Conservation (phyloP, 2,113 vertebrate species). For the Cromileptes altivelis region DNA sequence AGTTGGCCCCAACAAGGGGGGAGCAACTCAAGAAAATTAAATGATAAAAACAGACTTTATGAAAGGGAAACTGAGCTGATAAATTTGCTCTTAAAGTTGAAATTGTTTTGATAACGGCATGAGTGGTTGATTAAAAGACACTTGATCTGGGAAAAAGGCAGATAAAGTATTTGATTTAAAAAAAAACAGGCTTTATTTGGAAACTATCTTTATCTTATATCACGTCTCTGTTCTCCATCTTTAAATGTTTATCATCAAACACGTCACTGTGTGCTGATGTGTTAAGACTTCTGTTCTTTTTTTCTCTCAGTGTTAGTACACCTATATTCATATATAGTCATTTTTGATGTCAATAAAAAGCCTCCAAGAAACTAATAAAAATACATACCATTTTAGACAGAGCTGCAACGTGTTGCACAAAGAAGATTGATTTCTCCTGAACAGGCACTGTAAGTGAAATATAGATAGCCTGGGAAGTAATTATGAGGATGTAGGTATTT, state of each 20-base stretch:
- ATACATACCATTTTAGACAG: too few species aligned
- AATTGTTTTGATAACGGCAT: conserved; percentile 9
- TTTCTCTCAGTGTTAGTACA: too few species aligned
- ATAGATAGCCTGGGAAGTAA: too few species aligned
- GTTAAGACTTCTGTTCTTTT: not conserved
- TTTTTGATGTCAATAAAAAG: too few species aligned
- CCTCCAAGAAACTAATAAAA: too few species aligned
- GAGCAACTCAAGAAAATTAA: not conserved
- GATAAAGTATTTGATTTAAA: conserved; percentile 1
- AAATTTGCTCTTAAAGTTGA: not conserved
- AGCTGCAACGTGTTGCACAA: too few species aligned
- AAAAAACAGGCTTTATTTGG: conserved; percentile 17
- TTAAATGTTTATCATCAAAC: conserved; percentile 3
- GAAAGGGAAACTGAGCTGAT: conserved; percentile 6
- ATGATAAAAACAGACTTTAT: conserved; percentile 10
- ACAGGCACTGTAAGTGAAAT: too few species aligned
- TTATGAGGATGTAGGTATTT: too few species aligned
- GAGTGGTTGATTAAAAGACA: conserved; percentile 8
- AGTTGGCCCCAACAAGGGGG: not conserved
- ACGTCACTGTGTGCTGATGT: not conserved
- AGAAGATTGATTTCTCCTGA: too few species aligned
- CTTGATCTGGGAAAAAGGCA: not conserved
- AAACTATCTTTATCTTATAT: conserved; percentile 10
- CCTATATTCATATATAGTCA: not conserved
- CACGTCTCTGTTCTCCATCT: not conserved